A percentile compares a stretch with the other conserved stretches of the same genome.
phyloP scores from a whole-genome alignment of 2,113 vertebrate genomes.

The Hydrolagus affinis region DNA sequence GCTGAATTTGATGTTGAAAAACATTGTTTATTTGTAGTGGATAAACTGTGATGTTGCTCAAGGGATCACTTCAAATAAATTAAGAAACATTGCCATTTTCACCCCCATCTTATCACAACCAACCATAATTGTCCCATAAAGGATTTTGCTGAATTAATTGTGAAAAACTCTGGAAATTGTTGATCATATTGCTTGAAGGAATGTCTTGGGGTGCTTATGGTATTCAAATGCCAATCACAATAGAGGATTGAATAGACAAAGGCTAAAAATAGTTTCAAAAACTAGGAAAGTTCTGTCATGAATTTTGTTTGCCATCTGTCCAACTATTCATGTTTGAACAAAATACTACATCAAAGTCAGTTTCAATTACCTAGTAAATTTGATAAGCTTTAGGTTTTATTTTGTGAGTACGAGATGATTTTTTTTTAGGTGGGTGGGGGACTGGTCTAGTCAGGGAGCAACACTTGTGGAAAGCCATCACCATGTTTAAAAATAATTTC shows the following conservation, averaged over 20 bases:
- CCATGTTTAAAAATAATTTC: too few species aligned
- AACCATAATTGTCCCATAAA: background rate
- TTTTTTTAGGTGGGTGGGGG: too few species aligned
- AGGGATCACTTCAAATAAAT: too few species aligned
- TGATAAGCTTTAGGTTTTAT: too few species aligned
- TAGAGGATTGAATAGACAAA: background rate
- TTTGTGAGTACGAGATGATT: too few species aligned
- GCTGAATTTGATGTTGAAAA: background rate
- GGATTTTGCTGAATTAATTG: background rate
- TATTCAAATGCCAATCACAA: slow-evolving; percentile 8
- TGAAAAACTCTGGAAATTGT: background rate
- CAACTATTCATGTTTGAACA: too few species aligned
- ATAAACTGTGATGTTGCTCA: too few species aligned
- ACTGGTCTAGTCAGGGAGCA: too few species aligned
- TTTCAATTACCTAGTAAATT: too few species aligned
- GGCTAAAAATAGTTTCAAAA: slow-evolving; percentile 14
- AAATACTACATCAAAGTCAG: too few species aligned
- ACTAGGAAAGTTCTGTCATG: background rate
- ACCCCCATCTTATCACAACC: background rate
- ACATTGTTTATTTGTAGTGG: background rate
- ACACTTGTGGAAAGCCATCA: too few species aligned
- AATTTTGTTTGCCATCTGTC: background rate
- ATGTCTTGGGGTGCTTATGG: background rate
- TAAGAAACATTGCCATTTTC: too few species aligned
- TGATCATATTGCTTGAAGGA: background rate